Evolutionary conservation across 2,113 vertebrate genomes (phyloP).

Genomic region (Hystrix brachyura): DNA sequence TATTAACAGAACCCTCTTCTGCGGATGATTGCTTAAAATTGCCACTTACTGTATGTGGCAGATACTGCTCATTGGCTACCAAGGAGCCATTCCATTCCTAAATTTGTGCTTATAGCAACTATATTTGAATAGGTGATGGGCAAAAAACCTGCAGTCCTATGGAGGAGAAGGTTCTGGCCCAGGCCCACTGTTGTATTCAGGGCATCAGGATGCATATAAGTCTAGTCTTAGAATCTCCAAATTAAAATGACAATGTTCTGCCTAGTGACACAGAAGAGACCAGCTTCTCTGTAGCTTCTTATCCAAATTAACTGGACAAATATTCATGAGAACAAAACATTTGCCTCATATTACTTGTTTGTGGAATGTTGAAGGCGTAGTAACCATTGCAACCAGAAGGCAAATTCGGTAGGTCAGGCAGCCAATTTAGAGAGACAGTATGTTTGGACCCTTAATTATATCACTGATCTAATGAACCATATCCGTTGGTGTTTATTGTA

Average conservation of each 20-base stretch:
- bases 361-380: background rate
- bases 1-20: conserved; percentile 59
- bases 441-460: background rate
- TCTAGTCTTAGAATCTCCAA: background rate
- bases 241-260: background rate
- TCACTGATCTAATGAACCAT: background rate
- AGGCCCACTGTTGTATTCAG: background rate
- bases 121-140: background rate
- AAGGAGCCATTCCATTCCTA: background rate
- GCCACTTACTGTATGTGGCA: background rate
- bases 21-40: conserved; percentile 36
- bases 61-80: background rate
- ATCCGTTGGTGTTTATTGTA: background rate
- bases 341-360: background rate
- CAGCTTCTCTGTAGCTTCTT: background rate
- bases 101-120: conserved; percentile 15
- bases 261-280: background rate
- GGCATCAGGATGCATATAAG: background rate
- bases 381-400: background rate
- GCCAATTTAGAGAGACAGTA: background rate
- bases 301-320: background rate
- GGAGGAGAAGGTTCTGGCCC: background rate
- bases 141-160: background rate
- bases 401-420: background rate
- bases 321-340: background rate